These are phyloP conservation scores for Abramis brama DNA, from an alignment of 2,113 vertebrate genomes.

Conservation along the genomic window DNA sequence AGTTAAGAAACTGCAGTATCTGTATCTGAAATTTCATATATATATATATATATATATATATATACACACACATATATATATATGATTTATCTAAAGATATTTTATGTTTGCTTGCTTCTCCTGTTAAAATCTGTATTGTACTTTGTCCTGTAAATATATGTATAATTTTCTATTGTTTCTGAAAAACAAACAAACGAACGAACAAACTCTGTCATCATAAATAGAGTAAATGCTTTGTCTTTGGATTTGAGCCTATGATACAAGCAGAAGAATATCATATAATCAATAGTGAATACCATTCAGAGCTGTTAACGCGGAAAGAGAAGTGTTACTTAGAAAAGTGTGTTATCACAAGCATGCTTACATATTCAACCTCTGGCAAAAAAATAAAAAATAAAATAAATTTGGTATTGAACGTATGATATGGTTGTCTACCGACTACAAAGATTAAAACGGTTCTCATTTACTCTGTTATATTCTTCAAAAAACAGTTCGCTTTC, in stretches of 20 bases:
- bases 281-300: conserved; percentile 28
- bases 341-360: conserved; percentile 26
- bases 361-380: conserved; percentile 10
- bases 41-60: neutral
- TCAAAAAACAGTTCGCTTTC: neutral
- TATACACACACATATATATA: conserved; percentile 17
- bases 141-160: conserved; percentile 46
- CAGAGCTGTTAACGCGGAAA: conserved; percentile 28
- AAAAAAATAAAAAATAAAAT: neutral
- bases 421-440: conserved; percentile 23
- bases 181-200: conserved; percentile 20
- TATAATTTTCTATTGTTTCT: conserved; percentile 39
- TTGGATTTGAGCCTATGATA: conserved; percentile 53
- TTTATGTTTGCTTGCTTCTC: conserved; percentile 31
- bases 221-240: conserved; percentile 50
- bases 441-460: conserved; percentile 11
- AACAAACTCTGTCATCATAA: conserved; percentile 42
- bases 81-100: conserved; percentile 42
- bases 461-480: conserved; percentile 5
- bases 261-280: conserved; percentile 47
- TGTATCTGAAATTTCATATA: conserved; percentile 32
- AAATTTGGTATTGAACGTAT: conserved; percentile 22
- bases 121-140: conserved; percentile 44
- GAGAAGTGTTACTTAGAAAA: conserved; percentile 23
- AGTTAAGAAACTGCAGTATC: conserved; percentile 27